phyloP scores from a whole-genome alignment of 2,113 vertebrate species.

The Nerophis lumbriciformis region DNA sequence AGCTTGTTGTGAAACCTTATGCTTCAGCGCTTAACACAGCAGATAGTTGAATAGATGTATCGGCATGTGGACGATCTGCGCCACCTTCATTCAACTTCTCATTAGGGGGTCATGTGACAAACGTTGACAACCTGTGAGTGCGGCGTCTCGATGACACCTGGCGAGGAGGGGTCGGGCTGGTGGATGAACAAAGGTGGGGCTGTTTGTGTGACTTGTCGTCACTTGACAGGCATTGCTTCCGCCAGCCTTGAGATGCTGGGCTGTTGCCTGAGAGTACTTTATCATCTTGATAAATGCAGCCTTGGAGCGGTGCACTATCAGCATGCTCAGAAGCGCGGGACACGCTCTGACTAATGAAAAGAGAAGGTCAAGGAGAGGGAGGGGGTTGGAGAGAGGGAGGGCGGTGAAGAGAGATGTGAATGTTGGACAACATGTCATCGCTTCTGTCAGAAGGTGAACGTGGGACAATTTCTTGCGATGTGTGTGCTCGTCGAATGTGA shows the following conservation, averaged over 20 bases:
- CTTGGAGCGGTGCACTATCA: conserved; percentile 68
- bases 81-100: conserved; percentile 47
- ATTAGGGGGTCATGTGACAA: conserved; percentile 55
- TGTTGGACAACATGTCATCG: conserved; percentile 51
- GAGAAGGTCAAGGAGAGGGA: conserved; percentile 68
- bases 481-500: not conserved
- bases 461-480: conserved; percentile 20
- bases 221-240: conserved; percentile 62
- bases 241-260: conserved; percentile 68
- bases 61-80: conserved; percentile 14
- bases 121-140: conserved; percentile 46
- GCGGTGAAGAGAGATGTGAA: conserved; percentile 48
- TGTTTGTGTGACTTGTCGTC: conserved; percentile 63
- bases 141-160: not conserved
- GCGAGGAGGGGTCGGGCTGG: not conserved
- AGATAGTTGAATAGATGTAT: too few species aligned
- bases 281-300: conserved; percentile 71
- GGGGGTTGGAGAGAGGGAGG: conserved; percentile 36
- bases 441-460: conserved; percentile 22
- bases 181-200: conserved; percentile 32
- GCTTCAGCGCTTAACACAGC: too few species aligned
- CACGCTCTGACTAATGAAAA: conserved; percentile 73
- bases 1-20: too few species aligned
- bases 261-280: conserved; percentile 67
- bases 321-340: conserved; percentile 66